Evolutionary conservation across 1,140 invertebrate species (phyloP).

Genomic region (Penaeus japonicus): DNA sequence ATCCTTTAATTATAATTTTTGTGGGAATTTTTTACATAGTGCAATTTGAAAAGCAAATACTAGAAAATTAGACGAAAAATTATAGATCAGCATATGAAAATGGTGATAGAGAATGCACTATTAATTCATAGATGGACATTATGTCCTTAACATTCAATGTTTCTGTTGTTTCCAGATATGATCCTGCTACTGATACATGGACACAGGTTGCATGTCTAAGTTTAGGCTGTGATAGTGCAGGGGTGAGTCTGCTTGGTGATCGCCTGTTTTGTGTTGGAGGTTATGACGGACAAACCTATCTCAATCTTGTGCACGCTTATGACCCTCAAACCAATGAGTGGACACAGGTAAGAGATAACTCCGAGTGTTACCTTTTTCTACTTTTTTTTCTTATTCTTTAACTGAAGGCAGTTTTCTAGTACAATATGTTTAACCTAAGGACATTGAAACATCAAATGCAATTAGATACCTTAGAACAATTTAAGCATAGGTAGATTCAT

Average conservation of each 20-base stretch:
- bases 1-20: no score
- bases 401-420: no score
- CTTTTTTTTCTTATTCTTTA: no score
- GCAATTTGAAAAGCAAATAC: no score
- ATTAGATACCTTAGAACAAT: no score
- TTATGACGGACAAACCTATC: slow-evolving; percentile 93
- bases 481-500: background rate
- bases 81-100: no score
- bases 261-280: slow-evolving; percentile 89
- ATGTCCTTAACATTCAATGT: slow-evolving; percentile 59
- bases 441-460: no score
- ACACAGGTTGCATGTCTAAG: slow-evolving; percentile 86
- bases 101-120: background rate
- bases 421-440: no score
- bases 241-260: slow-evolving; percentile 89
- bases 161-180: slow-evolving; percentile 67
- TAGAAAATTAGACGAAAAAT: no score
- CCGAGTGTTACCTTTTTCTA: no score
- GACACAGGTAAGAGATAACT: slow-evolving; percentile 70
- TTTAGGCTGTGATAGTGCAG: slow-evolving; percentile 88
- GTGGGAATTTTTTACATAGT: no score
- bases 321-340: slow-evolving; percentile 90
- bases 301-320: slow-evolving; percentile 91
- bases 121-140: slow-evolving; percentile 63
- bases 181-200: slow-evolving; percentile 86